Evolutionary conservation across 2,113 vertebrate genomes (phyloP).

Genomic region (Mormoops blainvillei): DNA sequence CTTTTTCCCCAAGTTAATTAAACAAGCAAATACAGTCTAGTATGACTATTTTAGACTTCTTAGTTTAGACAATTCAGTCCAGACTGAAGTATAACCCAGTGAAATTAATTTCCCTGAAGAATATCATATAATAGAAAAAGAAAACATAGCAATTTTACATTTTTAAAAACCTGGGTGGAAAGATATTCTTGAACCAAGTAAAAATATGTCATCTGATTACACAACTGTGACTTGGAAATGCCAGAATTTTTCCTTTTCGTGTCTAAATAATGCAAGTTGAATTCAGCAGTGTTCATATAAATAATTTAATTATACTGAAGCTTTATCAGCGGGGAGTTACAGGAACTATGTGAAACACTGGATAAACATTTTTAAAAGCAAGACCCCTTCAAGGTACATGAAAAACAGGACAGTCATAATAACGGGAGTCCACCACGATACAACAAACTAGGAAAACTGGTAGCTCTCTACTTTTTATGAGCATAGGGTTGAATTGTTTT

Average conservation of each 20-base stretch:
- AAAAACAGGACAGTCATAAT: constrained; percentile 16
- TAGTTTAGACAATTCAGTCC: neutral
- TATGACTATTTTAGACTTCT: neutral
- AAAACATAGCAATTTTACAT: neutral
- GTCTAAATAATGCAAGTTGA: constrained; percentile 58
- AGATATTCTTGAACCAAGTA: constrained; percentile 25
- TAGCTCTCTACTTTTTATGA: neutral
- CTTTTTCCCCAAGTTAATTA: constrained; percentile 62
- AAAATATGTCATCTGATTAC: constrained; percentile 41
- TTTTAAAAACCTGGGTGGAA: neutral
- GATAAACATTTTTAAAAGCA: constrained; percentile 59
- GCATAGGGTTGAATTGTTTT: neutral
- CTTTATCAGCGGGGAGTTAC: constrained; percentile 50
- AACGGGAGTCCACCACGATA: neutral
- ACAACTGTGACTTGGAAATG: constrained; percentile 58
- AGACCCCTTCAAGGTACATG: constrained; percentile 41
- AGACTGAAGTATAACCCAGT: neutral
- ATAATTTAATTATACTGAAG: constrained; percentile 53
- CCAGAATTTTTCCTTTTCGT: constrained; percentile 61
- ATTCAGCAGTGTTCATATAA: constrained; percentile 55
- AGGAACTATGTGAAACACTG: constrained; percentile 28
- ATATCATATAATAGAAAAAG: neutral
- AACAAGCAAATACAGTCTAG: constrained; percentile 1
- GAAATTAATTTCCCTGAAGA: constrained; percentile 29
- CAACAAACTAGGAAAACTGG: neutral